Percentiles rank a stretch among this genome's conserved stretches.
Conservation (phyloP, 2,888 invertebrate genomes). For the Sinodicranocentrus sp. region DNA sequence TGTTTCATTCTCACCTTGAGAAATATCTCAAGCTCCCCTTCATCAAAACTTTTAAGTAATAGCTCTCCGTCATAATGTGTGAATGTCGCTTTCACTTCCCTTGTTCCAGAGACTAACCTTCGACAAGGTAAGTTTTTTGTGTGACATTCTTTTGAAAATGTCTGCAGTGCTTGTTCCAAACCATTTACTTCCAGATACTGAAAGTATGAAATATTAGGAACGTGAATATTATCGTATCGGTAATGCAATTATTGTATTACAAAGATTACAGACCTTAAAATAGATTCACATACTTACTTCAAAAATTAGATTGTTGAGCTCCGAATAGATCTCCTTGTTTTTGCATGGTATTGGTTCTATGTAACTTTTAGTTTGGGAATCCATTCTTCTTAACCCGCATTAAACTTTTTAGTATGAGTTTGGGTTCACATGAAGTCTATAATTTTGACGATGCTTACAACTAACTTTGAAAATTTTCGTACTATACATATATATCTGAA, state of each 20-base stretch:
- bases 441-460: too few species aligned
- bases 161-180: slow-evolving; percentile 70
- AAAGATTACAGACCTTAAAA: too few species aligned
- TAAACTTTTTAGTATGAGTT: too few species aligned
- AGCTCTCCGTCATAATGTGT: slow-evolving; percentile 70
- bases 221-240: too few species aligned
- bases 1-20: slow-evolving; percentile 61
- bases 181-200: slow-evolving; percentile 75
- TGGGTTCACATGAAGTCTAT: too few species aligned
- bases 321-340: slow-evolving; percentile 62
- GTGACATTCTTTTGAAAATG: slow-evolving; percentile 73
- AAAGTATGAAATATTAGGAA: not conserved
- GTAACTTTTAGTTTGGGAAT: slow-evolving; percentile 1
- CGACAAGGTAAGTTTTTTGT: slow-evolving; percentile 70
- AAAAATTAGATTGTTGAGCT: slow-evolving; percentile 66
- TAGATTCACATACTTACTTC: too few species aligned
- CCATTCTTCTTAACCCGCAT: too few species aligned
- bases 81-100: slow-evolving; percentile 70
- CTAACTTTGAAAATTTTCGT: too few species aligned
- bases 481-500: too few species aligned
- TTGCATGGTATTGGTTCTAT: slow-evolving; percentile 47
- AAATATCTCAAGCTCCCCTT: slow-evolving; percentile 71
- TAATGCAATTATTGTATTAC: too few species aligned
- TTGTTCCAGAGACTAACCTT: slow-evolving; percentile 8
- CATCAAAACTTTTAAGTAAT: slow-evolving; percentile 72